These are phyloP conservation scores for Drosophila multiciliata DNA, from an alignment of 2,888 invertebrate genomes.

Conservation along the genomic window DNA sequence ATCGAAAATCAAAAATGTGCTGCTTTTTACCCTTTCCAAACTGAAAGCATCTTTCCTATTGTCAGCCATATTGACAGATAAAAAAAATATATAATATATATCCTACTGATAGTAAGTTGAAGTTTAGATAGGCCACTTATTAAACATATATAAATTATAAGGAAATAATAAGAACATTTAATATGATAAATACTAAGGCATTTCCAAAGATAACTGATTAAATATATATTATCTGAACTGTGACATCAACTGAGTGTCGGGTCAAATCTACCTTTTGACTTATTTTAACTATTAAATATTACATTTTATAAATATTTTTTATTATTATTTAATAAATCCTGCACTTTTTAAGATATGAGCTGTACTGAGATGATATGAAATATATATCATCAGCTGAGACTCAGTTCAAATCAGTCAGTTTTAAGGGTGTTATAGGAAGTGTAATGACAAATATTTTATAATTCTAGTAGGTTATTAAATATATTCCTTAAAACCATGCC, in stretches of 20 bases:
- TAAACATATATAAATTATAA: neutral
- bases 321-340: neutral
- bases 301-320: too few species aligned
- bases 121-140: neutral
- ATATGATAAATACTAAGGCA: neutral
- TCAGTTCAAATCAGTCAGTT: neutral
- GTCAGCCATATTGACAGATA: neutral
- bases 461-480: neutral
- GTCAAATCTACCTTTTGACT: neutral
- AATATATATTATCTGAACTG: neutral
- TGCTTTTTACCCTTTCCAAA: neutral
- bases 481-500: neutral
- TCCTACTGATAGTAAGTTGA: neutral
- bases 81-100: neutral
- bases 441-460: neutral
- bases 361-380: neutral
- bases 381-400: neutral
- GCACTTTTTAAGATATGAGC: neutral
- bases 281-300: too few species aligned
- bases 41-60: neutral
- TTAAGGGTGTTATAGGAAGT: neutral
- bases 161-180: neutral
- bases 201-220: neutral
- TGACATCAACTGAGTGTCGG: neutral
- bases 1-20: constrained; percentile 26